phyloP scores from a whole-genome alignment of 1,140 invertebrate genomes.

The Drosophila nigromelanica region DNA sequence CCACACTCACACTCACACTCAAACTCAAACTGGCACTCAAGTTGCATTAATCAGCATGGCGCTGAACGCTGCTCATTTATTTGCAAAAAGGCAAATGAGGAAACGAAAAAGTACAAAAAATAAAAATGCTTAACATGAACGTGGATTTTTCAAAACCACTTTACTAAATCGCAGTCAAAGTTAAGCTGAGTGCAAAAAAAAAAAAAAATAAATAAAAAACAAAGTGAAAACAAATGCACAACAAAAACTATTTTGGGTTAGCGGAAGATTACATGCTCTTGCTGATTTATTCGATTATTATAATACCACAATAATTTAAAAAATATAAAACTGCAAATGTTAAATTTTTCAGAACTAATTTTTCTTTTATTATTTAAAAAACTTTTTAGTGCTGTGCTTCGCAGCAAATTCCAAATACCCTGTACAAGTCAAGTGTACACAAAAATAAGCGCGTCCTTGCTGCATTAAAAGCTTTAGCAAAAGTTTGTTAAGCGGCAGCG shows the following conservation, averaged over 20 bases:
- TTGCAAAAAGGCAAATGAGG: slow-evolving; percentile 74
- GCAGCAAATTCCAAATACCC: background rate
- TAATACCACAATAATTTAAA: too few relatives aligned
- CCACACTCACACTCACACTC: slow-evolving; percentile 20
- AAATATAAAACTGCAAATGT: too few relatives aligned
- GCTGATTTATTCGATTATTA: background rate
- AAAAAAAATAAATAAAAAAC: background rate
- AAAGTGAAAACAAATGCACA: background rate
- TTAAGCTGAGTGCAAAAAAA: slow-evolving; percentile 51
- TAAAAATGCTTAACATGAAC: slow-evolving; percentile 23
- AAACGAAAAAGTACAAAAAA: slow-evolving; percentile 32
- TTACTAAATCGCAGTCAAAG: slow-evolving; percentile 75
- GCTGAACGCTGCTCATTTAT: slow-evolving; percentile 76
- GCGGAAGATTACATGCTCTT: background rate
- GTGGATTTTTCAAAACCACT: slow-evolving; percentile 58
- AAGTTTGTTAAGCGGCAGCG: slow-evolving; percentile 56
- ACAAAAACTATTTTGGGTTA: background rate
- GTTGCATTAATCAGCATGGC: slow-evolving; percentile 75
- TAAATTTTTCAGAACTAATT: too few relatives aligned
- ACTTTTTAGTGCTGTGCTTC: too few relatives aligned
- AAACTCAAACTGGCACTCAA: slow-evolving; percentile 39
- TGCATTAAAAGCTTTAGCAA: slow-evolving; percentile 64
- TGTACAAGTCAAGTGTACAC: background rate
- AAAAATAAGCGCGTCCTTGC: slow-evolving; percentile 35
- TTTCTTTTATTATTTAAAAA: too few relatives aligned